Base-by-base conservation (phyloP, 2,113 vertebrate genomes). In the Sisor rabdophorus region DNA sequence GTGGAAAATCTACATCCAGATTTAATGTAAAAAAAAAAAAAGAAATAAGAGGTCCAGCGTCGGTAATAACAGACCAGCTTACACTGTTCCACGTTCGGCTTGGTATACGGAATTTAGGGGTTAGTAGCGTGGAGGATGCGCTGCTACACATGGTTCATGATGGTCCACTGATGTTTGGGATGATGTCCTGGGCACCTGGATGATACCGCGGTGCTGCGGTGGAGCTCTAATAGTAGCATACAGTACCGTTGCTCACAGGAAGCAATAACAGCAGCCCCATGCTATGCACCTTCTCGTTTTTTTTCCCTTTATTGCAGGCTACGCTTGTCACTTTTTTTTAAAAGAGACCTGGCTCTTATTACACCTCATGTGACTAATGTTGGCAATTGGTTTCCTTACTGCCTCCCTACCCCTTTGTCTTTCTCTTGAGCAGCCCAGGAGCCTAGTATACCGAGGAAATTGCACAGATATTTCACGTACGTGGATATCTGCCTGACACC, bases 351-450 rank as follows among this genome's bases (percentile, higher is more conserved):
- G 22, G 40, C 58, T 81, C 63, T 79, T 84, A 84, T 82, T 82
- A 82, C 67, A 28, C 58, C 78, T 71, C 48, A 59, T 55, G 75
- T 87, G 81, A 87, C 84, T 85, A 84, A 89, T 87, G 86, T 79
- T 79, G 75, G 79, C 83, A 75, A 84, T 89, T 87, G 84, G 80
- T 82, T 88, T 82, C 76, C 79, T 68, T 84, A 61, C 64, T 22
- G n/a, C 53, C 76, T 26, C 22, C 70, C 73, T 22, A 15, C 40
- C 70, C 30, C 72, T 61, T 56, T 7, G 59, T 77, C 72, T 58
- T 58, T 55, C 40, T 71, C 40, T n/a, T 52, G 70, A 69, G 60
- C 61, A 58, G 30, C 79, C 30, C 55, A 60, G 73, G 64, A 70
- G 53, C 22, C 71, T 56, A n/a, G 58, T 70, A 73, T 61, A 12